These are phyloP conservation scores for Rostratula benghalensis DNA, from an alignment of 2,113 vertebrate genomes.

Conservation along the genomic window DNA sequence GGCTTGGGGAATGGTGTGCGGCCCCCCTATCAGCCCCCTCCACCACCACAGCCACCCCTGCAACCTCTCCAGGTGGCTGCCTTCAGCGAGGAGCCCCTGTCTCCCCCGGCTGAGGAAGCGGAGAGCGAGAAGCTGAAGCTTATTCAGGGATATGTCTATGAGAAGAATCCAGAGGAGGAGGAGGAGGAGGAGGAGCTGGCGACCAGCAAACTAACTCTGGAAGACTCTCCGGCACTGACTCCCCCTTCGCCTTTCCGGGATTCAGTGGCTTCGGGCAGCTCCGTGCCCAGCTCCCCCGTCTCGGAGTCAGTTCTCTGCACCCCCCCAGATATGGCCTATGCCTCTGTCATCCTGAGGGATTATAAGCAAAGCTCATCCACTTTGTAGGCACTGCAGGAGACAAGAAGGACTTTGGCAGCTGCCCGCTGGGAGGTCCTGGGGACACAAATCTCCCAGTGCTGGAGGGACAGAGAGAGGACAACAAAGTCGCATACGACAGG, in stretches of 20 bases:
- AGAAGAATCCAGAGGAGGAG: conserved; percentile 84
- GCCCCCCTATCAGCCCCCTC: conserved; percentile 62
- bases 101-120: conserved; percentile 69
- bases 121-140: conserved; percentile 85
- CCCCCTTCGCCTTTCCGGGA: conserved; percentile 97
- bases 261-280: conserved; percentile 88
- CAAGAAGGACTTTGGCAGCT: neutral
- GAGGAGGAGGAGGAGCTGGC: conserved; percentile 78
- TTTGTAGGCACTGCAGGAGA: conserved; percentile 77
- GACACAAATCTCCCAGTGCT: neutral
- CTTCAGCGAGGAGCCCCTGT: conserved; percentile 77
- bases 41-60: conserved; percentile 70
- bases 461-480: neutral
- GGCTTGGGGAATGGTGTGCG: conserved; percentile 62
- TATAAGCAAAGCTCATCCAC: conserved; percentile 97
- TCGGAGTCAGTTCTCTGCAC: conserved; percentile 84
- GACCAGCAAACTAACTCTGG: conserved; percentile 82
- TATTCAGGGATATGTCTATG: conserved; percentile 86
- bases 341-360: conserved; percentile 87
- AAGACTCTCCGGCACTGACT: conserved; percentile 87
- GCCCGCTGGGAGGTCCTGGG: neutral
- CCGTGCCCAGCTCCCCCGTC: conserved; percentile 82
- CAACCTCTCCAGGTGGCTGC: conserved; percentile 73
- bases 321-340: conserved; percentile 83
- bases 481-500: neutral